Evolutionary conservation across 2,797 vertebrate species (phyloP).

Genomic region (Chelonia mydas): DNA sequence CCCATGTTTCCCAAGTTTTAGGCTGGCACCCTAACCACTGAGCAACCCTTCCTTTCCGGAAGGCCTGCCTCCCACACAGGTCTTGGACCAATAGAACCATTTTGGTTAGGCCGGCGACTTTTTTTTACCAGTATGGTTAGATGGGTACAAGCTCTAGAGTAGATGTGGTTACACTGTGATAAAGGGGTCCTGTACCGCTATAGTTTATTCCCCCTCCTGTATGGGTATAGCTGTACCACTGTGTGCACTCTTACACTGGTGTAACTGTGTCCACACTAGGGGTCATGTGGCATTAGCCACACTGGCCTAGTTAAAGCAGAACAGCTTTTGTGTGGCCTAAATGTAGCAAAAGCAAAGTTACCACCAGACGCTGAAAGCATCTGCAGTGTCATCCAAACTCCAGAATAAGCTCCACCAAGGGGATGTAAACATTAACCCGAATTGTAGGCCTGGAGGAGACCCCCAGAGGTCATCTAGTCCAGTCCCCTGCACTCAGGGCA

Average conservation of each 20-base stretch:
- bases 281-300: no score
- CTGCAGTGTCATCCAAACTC: accelerated
- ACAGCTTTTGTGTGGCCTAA: not conserved
- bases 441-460: no score
- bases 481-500: no score
- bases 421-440: not conserved
- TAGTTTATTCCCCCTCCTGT: not conserved
- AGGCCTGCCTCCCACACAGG: not conserved
- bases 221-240: not conserved
- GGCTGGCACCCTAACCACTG: not conserved
- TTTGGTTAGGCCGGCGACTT: no score
- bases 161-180: not conserved
- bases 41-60: not conserved
- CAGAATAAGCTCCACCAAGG: not conserved
- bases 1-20: not conserved
- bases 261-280: not conserved
- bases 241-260: not conserved
- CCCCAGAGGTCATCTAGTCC: no score
- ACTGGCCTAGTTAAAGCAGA: not conserved
- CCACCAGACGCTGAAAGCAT: not conserved
- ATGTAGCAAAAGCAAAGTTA: accelerated
- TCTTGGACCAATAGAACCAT: not conserved
- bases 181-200: not conserved
- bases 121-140: no score
- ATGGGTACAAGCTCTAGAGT: not conserved